Percentiles rank a stretch among this genome's conserved stretches.
Evolutionary conservation across 1,140 invertebrate species (phyloP).

Genomic region (Adoxophyes honmai): DNA sequence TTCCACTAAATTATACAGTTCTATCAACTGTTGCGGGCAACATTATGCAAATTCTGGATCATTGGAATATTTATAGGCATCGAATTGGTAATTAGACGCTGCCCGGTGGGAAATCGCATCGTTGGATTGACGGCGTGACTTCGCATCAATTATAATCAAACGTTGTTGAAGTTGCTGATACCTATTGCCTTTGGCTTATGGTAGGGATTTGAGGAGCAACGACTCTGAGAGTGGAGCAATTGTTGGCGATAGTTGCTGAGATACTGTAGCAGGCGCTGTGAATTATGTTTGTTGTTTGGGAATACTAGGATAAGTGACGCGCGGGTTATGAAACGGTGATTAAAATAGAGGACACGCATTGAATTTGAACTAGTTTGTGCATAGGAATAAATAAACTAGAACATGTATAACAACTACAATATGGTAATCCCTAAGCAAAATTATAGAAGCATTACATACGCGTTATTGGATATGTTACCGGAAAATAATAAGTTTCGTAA

Average conservation of each 20-base stretch:
- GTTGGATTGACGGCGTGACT: conserved; percentile 45
- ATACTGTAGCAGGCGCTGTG: neutral
- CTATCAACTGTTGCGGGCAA: conserved; percentile 17
- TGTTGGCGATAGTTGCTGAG: conserved; percentile 6
- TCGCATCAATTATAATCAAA: conserved; percentile 35
- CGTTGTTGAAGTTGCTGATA: neutral
- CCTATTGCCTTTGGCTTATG: neutral
- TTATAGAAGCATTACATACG: no score
- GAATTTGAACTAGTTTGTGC: no score
- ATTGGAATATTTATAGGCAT: conserved; percentile 73
- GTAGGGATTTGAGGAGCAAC: no score
- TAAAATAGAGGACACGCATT: no score
- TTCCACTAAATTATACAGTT: neutral
- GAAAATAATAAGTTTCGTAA: no score
- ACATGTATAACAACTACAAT: no score
- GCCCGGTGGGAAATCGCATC: conserved; percentile 59
- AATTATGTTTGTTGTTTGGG: neutral
- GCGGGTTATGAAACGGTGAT: no score
- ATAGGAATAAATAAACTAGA: no score
- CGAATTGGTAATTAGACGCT: conserved; percentile 63
- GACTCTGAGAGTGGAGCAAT: neutral
- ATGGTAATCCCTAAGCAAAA: no score
- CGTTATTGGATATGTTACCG: no score
- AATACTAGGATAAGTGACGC: no score
- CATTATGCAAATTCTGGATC: conserved; percentile 46